Conservation (phyloP, 2,888 invertebrate species). For the Aspidiotus rigidus region DNA sequence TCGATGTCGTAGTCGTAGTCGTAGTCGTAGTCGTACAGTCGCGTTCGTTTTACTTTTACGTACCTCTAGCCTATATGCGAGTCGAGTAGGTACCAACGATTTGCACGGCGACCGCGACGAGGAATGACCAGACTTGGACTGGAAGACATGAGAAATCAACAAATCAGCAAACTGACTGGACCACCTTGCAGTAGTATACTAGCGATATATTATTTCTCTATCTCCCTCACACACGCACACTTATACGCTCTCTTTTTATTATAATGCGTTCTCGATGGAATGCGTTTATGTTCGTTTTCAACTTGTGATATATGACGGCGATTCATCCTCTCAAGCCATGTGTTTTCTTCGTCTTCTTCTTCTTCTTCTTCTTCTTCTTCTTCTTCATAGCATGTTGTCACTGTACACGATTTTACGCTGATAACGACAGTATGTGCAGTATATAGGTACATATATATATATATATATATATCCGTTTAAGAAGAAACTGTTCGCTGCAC, state of each 20-base stretch:
- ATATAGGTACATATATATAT: too few species aligned
- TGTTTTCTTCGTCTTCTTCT: conserved; percentile 17
- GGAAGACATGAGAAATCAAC: conserved; percentile 32
- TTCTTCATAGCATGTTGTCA: conserved; percentile 28
- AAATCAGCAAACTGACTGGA: conserved; percentile 31
- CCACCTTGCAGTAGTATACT: conserved; percentile 24
- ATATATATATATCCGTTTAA: too few species aligned
- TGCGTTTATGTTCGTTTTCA: conserved; percentile 32
- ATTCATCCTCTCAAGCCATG: conserved; percentile 29
- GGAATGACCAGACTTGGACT: conserved; percentile 22
- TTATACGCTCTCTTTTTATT: conserved; percentile 9
- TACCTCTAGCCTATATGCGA: neutral
- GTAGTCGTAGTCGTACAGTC: too few species aligned
- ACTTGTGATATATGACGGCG: conserved; percentile 33
- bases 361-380: conserved; percentile 1
- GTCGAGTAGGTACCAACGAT: conserved; percentile 20
- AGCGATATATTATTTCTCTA: conserved; percentile 8
- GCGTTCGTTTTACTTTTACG: too few species aligned
- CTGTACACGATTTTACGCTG: conserved; percentile 33
- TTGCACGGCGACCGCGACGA: neutral
- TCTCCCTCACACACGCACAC: neutral
- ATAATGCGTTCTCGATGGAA: conserved; percentile 30
- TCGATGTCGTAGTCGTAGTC: too few species aligned
- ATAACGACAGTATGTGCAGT: conserved; percentile 24
- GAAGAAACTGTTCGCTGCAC: neutral